These are phyloP conservation scores for Paraescarpia echinospica DNA, from an alignment of 1,140 invertebrate species.

Conservation along the genomic window DNA sequence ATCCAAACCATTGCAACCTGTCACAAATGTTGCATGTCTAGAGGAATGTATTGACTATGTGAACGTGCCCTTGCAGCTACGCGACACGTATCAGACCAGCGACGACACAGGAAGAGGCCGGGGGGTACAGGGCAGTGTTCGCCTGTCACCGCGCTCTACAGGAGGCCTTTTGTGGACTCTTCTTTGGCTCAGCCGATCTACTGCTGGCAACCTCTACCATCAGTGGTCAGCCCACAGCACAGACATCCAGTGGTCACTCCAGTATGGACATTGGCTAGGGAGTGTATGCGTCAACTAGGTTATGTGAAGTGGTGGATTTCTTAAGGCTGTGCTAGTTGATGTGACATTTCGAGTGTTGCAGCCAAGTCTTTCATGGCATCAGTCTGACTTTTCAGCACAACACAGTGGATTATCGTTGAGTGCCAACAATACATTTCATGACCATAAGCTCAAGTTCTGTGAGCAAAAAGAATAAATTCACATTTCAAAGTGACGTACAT, in stretches of 20 bases:
- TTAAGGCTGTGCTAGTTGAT: background rate
- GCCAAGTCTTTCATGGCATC: too few species aligned
- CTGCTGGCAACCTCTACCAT: background rate
- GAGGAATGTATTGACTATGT: background rate
- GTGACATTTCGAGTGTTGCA: too few species aligned
- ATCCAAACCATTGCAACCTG: too few species aligned
- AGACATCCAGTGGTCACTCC: background rate
- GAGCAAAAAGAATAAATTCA: too few species aligned
- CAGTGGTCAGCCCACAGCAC: background rate
- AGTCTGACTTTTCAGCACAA: too few species aligned
- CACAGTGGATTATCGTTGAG: too few species aligned
- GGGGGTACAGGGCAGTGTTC: constrained; percentile 80
- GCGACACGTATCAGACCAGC: constrained; percentile 75
- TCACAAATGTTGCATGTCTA: background rate
- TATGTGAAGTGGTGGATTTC: background rate
- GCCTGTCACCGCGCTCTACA: constrained; percentile 86
- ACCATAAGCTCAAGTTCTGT: too few species aligned
- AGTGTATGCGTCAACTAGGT: background rate
- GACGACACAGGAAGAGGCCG: constrained; percentile 75
- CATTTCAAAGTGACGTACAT: too few species aligned
- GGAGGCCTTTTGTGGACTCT: constrained; percentile 85
- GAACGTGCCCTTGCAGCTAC: constrained; percentile 60
- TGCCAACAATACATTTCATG: too few species aligned
- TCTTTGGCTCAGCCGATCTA: constrained; percentile 26
- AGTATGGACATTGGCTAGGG: constrained; percentile 4